Percentiles rank a stretch among this genome's conserved stretches.
These are phyloP conservation scores for Channa maculata DNA, from an alignment of 2,113 vertebrate genomes.

Conservation along the genomic window DNA sequence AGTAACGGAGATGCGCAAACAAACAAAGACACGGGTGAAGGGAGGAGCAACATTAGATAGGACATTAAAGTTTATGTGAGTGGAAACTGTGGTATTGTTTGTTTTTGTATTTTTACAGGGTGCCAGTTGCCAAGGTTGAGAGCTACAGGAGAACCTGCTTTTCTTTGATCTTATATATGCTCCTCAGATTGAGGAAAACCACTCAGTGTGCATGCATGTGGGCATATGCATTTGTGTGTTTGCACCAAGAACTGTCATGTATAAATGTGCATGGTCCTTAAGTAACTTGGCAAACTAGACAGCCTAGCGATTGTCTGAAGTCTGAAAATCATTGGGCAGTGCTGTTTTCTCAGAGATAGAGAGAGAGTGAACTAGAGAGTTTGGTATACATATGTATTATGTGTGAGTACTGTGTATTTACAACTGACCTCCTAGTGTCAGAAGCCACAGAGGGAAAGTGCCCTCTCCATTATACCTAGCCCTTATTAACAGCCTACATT, in stretches of 20 bases:
- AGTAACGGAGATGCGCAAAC: slow-evolving; percentile 23
- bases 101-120: slow-evolving; percentile 69
- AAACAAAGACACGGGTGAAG: neutral
- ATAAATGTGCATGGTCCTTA: slow-evolving; percentile 19
- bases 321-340: slow-evolving; percentile 20
- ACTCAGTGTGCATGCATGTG: neutral
- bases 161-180: slow-evolving; percentile 67
- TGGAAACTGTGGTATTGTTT: slow-evolving; percentile 74
- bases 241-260: slow-evolving; percentile 16
- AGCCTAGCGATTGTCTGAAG: slow-evolving; percentile 7
- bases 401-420: slow-evolving; percentile 21
- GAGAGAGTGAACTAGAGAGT: neutral
- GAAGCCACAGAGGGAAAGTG: too few relatives aligned
- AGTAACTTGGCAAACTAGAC: slow-evolving; percentile 38
- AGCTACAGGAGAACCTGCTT: slow-evolving; percentile 58
- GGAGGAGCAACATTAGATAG: slow-evolving; percentile 60
- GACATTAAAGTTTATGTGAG: slow-evolving; percentile 70
- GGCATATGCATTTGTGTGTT: neutral
- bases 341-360: neutral
- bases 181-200: slow-evolving; percentile 59
- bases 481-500: too few relatives aligned
- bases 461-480: too few relatives aligned
- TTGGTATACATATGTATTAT: slow-evolving; percentile 1
- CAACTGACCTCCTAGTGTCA: neutral
- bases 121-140: slow-evolving; percentile 65